A percentile compares a stretch with the other conserved stretches of the same genome.
Evolutionary conservation across 2,888 invertebrate species (phyloP).

Genomic region (Entomobrya proxima): DNA sequence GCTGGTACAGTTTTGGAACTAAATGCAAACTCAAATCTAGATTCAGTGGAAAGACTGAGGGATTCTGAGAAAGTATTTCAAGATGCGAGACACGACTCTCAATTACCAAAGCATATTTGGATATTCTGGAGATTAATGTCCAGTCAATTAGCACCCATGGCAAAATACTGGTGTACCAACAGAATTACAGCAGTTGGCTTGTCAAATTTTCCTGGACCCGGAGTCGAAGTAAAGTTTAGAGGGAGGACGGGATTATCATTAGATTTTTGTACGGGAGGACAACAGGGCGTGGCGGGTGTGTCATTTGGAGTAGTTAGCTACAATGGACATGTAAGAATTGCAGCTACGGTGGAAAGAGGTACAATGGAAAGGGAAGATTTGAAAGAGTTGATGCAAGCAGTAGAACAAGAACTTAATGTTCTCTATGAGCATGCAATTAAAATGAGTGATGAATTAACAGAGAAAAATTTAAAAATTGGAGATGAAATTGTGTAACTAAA

Average conservation of each 20-base stretch:
- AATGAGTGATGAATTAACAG: no score
- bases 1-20: not conserved
- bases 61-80: not conserved
- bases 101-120: not conserved
- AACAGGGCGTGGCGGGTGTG: not conserved
- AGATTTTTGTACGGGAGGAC: not conserved
- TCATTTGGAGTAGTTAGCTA: not conserved
- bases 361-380: not conserved
- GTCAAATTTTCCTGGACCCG: conserved; percentile 13
- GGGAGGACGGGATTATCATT: not conserved
- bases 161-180: not conserved
- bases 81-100: not conserved
- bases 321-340: not conserved
- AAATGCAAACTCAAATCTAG: not conserved
- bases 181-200: not conserved
- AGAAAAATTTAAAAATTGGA: no score
- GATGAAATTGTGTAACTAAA: no score
- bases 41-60: not conserved
- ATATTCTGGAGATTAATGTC: not conserved
- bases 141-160: not conserved
- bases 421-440: not conserved
- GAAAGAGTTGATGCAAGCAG: not conserved
- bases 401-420: not conserved
- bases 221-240: not conserved
- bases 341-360: not conserved